Base-by-base conservation (phyloP, 2,888 invertebrate genomes). In the Ctena decussata region DNA sequence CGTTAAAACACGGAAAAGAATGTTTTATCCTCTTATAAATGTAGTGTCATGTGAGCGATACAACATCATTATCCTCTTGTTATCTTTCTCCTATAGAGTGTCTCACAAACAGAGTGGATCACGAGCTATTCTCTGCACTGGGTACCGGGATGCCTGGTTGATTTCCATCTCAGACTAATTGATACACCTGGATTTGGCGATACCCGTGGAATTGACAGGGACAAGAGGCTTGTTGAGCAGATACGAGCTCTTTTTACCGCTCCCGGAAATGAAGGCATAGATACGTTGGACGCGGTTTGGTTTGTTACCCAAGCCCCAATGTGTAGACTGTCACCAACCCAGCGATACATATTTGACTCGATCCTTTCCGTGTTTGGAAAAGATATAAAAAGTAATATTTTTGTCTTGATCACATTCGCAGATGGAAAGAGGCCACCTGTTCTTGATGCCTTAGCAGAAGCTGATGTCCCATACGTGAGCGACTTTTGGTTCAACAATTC, bases 351-450 rank as follows among this genome's bases (percentile, higher is more conserved):
- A 41, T 86, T 89, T 70, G 82, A 86, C 32, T 71, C 85, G 30
- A 88, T 88, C 21, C 69, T 89, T 39, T 88, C 88, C 5, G 60
- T 90, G 18, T 90, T 90, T 76, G 89, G 90, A 3, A 79, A 84
- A 44, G 89, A 90, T 57, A 90, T 88, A 21, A 74, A 79, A 46
- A 57, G 82, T 3, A 90, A 90, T 32, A 85, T 90, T 18, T 86
- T 84, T 73, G 80, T 77, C 15, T 69, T 89, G 39, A 78, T 89
- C 46, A 90, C 90, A n/a, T 90, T 90, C 76, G 90, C 90, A 2
- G 90, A 90, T 77, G 88, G 87, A 27, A 82, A 87, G 57, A 75
- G 65, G 24, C 90, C 90, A 5, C 90, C 90, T 27, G 90, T 88
- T 0, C 49, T 85, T 24, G 80, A 82, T 12, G 89, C 90, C 0